These are phyloP conservation scores for Saccostrea cuccullata DNA, from an alignment of 1,140 invertebrate species.

Conservation along the genomic window DNA sequence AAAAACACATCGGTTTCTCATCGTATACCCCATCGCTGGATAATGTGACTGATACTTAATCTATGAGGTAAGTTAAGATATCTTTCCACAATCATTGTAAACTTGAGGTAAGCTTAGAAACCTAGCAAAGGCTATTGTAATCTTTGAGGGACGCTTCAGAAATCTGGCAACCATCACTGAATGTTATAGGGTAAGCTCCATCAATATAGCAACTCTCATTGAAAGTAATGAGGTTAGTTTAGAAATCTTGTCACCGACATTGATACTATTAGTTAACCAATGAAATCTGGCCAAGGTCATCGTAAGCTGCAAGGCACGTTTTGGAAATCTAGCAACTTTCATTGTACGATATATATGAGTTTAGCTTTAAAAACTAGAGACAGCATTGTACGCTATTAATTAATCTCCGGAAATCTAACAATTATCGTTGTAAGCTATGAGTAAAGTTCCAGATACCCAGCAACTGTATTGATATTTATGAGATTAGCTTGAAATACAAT, in stretches of 20 bases:
- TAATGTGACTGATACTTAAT: too few species aligned
- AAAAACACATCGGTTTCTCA: too few species aligned
- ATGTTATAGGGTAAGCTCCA: neutral
- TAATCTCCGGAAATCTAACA: too few species aligned
- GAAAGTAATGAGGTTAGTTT: neutral
- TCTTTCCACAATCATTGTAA: neutral
- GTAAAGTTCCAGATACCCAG: too few species aligned
- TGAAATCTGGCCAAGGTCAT: neutral
- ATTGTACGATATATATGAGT: neutral
- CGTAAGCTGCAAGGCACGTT: conserved; percentile 26
- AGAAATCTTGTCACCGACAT: too few species aligned
- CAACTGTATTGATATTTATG: too few species aligned
- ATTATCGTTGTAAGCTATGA: too few species aligned
- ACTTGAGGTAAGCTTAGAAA: neutral
- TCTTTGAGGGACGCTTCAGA: neutral
- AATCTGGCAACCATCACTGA: neutral
- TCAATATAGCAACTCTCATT: neutral
- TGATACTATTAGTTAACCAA: neutral
- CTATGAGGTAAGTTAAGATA: neutral
- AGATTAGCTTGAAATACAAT: too few species aligned
- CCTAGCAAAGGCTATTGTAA: neutral
- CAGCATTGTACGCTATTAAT: too few species aligned
- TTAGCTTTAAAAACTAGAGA: too few species aligned
- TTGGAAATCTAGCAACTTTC: neutral
- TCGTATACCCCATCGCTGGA: too few species aligned